These are phyloP conservation scores for Philopedon plagiatum DNA, from an alignment of 2,888 invertebrate species.

Conservation along the genomic window DNA sequence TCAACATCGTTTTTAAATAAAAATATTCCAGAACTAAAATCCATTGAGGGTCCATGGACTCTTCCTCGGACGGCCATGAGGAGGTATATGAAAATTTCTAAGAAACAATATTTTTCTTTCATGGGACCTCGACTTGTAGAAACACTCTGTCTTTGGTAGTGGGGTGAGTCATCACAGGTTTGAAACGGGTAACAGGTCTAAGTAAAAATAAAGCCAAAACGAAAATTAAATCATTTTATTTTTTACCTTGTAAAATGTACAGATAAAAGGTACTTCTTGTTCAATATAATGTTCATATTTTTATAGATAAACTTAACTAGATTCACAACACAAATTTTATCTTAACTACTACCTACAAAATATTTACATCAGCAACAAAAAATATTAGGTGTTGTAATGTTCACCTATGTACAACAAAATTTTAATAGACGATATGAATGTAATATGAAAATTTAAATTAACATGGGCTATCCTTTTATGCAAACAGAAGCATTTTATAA, in stretches of 20 bases:
- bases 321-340: conserved; percentile 16
- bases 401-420: not conserved
- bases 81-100: no score
- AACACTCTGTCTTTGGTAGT: no score
- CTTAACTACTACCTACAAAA: conserved; percentile 13
- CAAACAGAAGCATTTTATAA: not conserved
- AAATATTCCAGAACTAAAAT: no score
- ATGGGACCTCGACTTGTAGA: no score
- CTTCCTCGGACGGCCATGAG: no score
- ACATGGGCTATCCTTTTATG: no score
- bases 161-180: no score
- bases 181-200: no score
- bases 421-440: no score
- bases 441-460: not conserved
- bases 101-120: no score
- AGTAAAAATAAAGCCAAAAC: not conserved
- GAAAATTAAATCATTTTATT: conserved; percentile 2
- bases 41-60: no score
- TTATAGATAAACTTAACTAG: conserved; percentile 2
- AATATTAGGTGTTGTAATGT: not conserved
- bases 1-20: no score
- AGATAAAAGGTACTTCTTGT: conserved; percentile 18
- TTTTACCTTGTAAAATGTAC: conserved; percentile 13
- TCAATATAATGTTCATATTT: conserved; percentile 13
- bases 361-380: conserved; percentile 11